Evolutionary conservation across 2,888 invertebrate genomes (phyloP).

Genomic region (Agrotis exclamationis): DNA sequence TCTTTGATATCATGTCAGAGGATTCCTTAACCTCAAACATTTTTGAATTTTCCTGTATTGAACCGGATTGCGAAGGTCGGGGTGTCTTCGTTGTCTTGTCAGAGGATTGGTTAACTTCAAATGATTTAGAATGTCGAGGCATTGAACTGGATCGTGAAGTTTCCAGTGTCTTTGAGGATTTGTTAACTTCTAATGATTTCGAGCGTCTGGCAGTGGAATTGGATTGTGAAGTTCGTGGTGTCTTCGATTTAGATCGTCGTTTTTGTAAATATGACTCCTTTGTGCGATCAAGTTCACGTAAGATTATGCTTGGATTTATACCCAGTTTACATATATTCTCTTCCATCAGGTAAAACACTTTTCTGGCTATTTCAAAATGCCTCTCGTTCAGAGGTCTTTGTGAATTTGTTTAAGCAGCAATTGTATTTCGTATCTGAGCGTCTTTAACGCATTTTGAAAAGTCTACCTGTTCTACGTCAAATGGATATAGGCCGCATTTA

Average conservation of each 20-base stretch:
- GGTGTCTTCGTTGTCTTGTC: too few relatives aligned
- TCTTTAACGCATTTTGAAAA: too few relatives aligned
- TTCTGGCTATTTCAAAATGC: not conserved
- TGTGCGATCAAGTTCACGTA: not conserved
- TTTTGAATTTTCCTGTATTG: too few relatives aligned
- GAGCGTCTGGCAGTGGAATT: slow-evolving; percentile 4
- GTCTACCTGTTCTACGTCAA: too few relatives aligned
- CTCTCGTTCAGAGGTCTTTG: too few relatives aligned
- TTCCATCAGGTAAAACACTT: slow-evolving; percentile 1
- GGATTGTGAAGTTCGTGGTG: slow-evolving; percentile 4
- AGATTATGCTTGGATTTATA: slow-evolving; percentile 3
- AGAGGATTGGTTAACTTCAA: too few relatives aligned
- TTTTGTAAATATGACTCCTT: slow-evolving; percentile 2
- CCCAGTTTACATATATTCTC: not conserved
- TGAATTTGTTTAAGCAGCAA: too few relatives aligned
- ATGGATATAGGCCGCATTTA: not conserved
- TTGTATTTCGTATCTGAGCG: too few relatives aligned
- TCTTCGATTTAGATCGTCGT: not conserved
- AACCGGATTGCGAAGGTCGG: too few relatives aligned
- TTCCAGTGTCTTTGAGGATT: not conserved
- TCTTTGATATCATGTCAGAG: too few relatives aligned
- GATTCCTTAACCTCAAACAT: too few relatives aligned
- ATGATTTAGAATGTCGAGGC: not conserved
- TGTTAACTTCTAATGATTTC: slow-evolving; percentile 1
- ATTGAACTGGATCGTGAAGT: not conserved